phyloP scores from a whole-genome alignment of 2,888 invertebrate genomes.

The Dicyrtoma fusca region DNA sequence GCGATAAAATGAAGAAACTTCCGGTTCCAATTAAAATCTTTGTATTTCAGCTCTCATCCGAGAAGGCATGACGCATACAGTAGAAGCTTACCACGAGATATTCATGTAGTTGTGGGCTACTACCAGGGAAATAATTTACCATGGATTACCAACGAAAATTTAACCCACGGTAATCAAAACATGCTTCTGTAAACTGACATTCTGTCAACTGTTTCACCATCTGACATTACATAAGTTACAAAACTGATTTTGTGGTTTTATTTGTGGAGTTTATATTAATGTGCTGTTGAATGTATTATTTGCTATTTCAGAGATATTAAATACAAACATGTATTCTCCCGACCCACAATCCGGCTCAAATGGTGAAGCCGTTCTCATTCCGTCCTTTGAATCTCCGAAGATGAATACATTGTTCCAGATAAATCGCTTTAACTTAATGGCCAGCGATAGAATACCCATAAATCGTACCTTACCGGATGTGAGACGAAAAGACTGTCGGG shows the following conservation, averaged over 20 bases:
- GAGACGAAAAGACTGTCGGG: slow-evolving; percentile 65
- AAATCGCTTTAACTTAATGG: slow-evolving; percentile 85
- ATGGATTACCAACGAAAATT: slow-evolving; percentile 66
- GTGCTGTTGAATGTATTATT: slow-evolving; percentile 3
- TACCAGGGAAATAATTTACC: slow-evolving; percentile 75
- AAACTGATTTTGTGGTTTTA: background rate
- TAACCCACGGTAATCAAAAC: slow-evolving; percentile 70
- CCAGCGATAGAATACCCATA: slow-evolving; percentile 83
- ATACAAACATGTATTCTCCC: slow-evolving; percentile 78
- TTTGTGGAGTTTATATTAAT: background rate
- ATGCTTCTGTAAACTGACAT: background rate
- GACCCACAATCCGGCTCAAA: slow-evolving; percentile 74
- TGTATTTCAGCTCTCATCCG: background rate
- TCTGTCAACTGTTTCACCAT: background rate
- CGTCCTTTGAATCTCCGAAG: slow-evolving; percentile 72
- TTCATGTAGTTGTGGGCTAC: slow-evolving; percentile 84
- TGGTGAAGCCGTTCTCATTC: slow-evolving; percentile 78
- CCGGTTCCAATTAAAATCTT: too few species aligned
- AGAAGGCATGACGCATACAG: slow-evolving; percentile 17
- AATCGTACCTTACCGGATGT: slow-evolving; percentile 84
- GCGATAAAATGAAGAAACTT: too few species aligned
- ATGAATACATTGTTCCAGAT: slow-evolving; percentile 80
- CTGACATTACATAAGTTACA: background rate
- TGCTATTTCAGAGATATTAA: slow-evolving; percentile 67
- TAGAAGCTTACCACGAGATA: slow-evolving; percentile 62